A percentile compares a stretch with the other conserved stretches of the same genome.
Conservation (phyloP, 2,888 invertebrate species). For the Tridacna crocea region DNA sequence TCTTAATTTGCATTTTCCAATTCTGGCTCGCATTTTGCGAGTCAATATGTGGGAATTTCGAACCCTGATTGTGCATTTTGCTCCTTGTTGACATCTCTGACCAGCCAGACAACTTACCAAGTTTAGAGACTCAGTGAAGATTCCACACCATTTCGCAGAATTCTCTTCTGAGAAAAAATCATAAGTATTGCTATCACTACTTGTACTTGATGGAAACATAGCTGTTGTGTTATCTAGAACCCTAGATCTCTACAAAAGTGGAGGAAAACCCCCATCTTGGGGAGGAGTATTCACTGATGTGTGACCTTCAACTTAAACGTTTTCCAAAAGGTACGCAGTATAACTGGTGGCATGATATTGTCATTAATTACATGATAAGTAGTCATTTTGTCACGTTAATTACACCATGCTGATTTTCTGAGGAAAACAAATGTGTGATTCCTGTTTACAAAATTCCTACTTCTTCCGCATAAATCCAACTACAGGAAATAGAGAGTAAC, state of each 20-base stretch:
- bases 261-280: constrained; percentile 60
- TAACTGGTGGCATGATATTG: constrained; percentile 20
- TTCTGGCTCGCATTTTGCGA: no score
- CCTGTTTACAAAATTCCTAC: constrained; percentile 52
- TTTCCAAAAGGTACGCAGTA: constrained; percentile 36
- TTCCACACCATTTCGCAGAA: constrained; percentile 95
- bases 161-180: constrained; percentile 96
- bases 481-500: constrained; percentile 68
- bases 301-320: constrained; percentile 65
- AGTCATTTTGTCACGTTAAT: constrained; percentile 36
- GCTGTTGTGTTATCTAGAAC: constrained; percentile 46
- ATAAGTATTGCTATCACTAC: constrained; percentile 84
- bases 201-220: constrained; percentile 69
- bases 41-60: no score
- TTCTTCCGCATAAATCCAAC: constrained; percentile 72
- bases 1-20: no score
- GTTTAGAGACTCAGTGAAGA: constrained; percentile 93
- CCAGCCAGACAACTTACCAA: constrained; percentile 87
- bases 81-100: no score
- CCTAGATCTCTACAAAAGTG: constrained; percentile 40
- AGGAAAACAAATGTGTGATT: constrained; percentile 45
- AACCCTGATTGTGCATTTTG: no score
- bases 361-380: constrained; percentile 16
- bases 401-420: constrained; percentile 40
- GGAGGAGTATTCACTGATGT: constrained; percentile 62